Evolutionary conservation across 2,797 vertebrate genomes (phyloP), one percentile per base, ranked within the genome.

Genomic region (Rhadinocentrus ornatus): DNA sequence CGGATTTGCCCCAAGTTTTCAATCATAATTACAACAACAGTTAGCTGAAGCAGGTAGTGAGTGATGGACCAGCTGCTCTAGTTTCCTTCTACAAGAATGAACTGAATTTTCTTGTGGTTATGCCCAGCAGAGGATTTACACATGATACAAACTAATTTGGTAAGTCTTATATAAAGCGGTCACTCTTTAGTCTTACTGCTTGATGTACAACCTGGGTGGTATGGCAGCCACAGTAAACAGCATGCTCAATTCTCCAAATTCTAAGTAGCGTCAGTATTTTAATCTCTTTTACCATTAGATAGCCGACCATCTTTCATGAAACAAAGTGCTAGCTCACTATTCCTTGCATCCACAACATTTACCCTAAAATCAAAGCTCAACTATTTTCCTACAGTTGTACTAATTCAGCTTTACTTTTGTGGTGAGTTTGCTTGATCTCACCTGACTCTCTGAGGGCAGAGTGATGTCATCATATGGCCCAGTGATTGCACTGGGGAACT

Each of bases 401-500:
- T 29, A 26, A 29, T 61, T n/a, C 18, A 29, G 24, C 18, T 20
- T 46, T 6, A n/a, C 26, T 62, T 3, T 12, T 24, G 4, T 6
- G 13, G 6, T 5, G n/a, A 27, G 1, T n/a, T 48, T 16, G 26
- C 13, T 59, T 15, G 4, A 0, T 24, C 83, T 83, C 68, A 93
- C 95, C 92, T 94, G 84, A 91, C 95, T 99, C 83, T 95, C 89
- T 0, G 85, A 24, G 0, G 97, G 97, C 69, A 96, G 93, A 50
- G 91, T 3, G 7, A 99, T 94, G 77, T 96, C 89, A 1, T 97
- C 95, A 0, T 93, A 97, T 1, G 97, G 97, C 0, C 97, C 97
- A 0, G 93, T 87, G 65, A 98, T 96, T 86, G 95, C 87, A 4
- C 94, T 98, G 89, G 95, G 88, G 71, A 99, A 99, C 90, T 99